Conservation (phyloP, 2,113 vertebrate species). For the Climacteris rufus region DNA sequence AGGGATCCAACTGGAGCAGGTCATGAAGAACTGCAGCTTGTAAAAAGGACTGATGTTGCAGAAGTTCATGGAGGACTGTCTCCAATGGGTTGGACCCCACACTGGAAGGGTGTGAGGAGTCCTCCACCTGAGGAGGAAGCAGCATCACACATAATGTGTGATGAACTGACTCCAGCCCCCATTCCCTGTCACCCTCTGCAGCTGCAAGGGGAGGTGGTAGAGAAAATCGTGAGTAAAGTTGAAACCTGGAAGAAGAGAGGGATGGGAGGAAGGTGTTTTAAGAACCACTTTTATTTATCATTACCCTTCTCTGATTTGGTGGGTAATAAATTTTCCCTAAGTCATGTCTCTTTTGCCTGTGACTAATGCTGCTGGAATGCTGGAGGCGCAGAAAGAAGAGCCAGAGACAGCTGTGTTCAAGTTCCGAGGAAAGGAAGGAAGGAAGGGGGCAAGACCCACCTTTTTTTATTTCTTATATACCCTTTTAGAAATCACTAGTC, state of each 20-base stretch:
- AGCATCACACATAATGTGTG: not conserved
- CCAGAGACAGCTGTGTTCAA: no score
- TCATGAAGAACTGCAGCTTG: not conserved
- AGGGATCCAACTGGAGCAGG: not conserved
- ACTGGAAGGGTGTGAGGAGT: not conserved
- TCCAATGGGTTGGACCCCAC: fast-evolving
- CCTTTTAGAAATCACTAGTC: no score
- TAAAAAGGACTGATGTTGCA: not conserved
- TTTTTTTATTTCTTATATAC: no score
- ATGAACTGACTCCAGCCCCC: fast-evolving
- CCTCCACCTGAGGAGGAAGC: not conserved
- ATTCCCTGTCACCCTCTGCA: no score
- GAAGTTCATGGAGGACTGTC: not conserved
- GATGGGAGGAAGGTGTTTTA: not conserved
- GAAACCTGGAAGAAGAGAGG: not conserved
- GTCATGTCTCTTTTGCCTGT: not conserved
- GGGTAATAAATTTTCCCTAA: not conserved
- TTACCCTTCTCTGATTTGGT: not conserved
- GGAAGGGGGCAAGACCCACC: no score
- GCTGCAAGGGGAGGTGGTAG: not conserved
- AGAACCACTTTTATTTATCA: fast-evolving
- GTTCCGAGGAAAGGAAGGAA: no score
- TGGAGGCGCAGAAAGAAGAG: no score
- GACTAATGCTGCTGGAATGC: no score
- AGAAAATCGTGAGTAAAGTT: not conserved